Evolutionary conservation across 2,797 vertebrate genomes (phyloP), one percentile per base, ranked within the genome.

Genomic region (Epinephelus awoara): DNA sequence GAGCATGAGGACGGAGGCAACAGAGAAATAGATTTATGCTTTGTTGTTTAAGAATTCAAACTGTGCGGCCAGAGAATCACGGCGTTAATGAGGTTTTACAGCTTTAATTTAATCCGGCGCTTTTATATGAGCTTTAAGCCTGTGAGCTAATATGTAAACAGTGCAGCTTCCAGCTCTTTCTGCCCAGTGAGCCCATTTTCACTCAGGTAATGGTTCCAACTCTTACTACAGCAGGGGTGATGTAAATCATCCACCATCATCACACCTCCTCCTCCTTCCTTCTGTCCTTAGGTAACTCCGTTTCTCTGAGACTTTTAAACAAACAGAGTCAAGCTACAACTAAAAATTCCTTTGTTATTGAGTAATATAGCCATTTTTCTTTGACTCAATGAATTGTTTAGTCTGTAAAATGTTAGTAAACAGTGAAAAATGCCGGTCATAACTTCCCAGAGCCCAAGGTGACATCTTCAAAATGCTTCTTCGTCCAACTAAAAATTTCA

Each of bases 81-180:
- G 46, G 44, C 63, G 59, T 85, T 79, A 83, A 84, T 83, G 10
- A 61, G 34, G 49, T 79, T 86, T 85, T 75, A 82, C 57, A 34
- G 56, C 58, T 77, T 80, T 25, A 52, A 64, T 73, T 78, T 52
- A 68, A 83, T 72, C 70, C 40, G 50, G 2, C 21, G 58, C 66
- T 77, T 70, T 81, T 64, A 82, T 70, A 76, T 9, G 47, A 76
- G 76, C 72, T 72, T 79, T 76, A 70, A 75, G 84, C 62, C 42
- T 25, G 42, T 21, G 23, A 67, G 64, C 50, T 61, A 13, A 23
- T 77, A 47, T 0, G 3, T 29, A 81, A 84, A 85, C 51, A 25
- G 34, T 14, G 62, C 62, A 49, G 82, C 59, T 67, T 89, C 72
- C 29, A 78, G 75, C 56, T 74, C 68, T 55, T 55, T 59, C 34